These are phyloP conservation scores for Siderastrea radians DNA, from an alignment of 92 coral and sea anemone genomes.

Conservation along the genomic window DNA sequence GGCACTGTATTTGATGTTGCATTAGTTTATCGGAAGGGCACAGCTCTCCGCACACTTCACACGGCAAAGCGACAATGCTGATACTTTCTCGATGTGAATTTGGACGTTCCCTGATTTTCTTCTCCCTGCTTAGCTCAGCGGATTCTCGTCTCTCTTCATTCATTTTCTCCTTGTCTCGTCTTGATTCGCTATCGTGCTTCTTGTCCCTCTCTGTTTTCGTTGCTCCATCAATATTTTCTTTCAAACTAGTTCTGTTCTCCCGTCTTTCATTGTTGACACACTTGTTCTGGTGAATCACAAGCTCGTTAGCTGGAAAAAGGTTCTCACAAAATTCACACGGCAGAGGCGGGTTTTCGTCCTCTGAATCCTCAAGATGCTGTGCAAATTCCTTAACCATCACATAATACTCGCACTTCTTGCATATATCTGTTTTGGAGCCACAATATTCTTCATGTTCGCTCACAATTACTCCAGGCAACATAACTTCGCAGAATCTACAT, in stretches of 20 bases:
- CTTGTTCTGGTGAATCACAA: not conserved
- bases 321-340: not conserved
- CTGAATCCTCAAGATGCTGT: not conserved
- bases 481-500: not conserved
- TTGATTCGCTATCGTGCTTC: not conserved
- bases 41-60: slow-evolving; percentile 83
- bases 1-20: slow-evolving; percentile 78
- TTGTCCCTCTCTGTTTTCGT: not conserved
- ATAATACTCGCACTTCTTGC: not conserved
- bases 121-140: not conserved
- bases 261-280: not conserved
- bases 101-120: not conserved
- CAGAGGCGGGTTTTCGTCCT: not conserved
- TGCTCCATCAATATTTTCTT: not conserved
- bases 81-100: not conserved
- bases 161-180: not conserved
- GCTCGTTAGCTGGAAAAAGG: not conserved
- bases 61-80: slow-evolving; percentile 73
- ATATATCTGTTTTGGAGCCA: not conserved
- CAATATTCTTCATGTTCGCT: not conserved
- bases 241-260: not conserved
- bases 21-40: slow-evolving; percentile 83
- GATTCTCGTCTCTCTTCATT: not conserved
- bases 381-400: not conserved
- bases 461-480: not conserved